These are phyloP conservation scores for Fundulus diaphanus DNA, from an alignment of 2,797 vertebrate species.

Conservation along the genomic window DNA sequence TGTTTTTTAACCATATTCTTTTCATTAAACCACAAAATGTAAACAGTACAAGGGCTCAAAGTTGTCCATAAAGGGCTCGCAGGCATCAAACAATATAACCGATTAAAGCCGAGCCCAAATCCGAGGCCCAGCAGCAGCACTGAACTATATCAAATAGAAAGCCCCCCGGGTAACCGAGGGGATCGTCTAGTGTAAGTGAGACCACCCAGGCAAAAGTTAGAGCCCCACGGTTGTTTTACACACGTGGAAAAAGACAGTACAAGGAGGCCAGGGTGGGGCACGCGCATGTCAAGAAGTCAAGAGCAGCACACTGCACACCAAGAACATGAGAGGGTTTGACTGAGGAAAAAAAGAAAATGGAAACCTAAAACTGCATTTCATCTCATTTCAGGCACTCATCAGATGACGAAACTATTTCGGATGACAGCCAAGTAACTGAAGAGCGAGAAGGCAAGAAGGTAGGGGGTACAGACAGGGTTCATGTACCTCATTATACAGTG, in stretches of 20 bases:
- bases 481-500: slow-evolving; percentile 79
- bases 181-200: slow-evolving; percentile 55
- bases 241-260: slow-evolving; percentile 48
- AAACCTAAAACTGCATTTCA: slow-evolving; percentile 69
- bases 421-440: slow-evolving; percentile 68
- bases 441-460: slow-evolving; percentile 40
- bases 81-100: slow-evolving; percentile 30
- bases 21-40: neutral
- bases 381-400: slow-evolving; percentile 73
- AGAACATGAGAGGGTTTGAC: slow-evolving; percentile 30
- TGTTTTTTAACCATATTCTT: neutral
- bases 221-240: slow-evolving; percentile 68
- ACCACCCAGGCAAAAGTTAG: slow-evolving; percentile 76
- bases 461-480: slow-evolving; percentile 53
- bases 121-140: slow-evolving; percentile 44
- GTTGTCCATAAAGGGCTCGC: slow-evolving; percentile 17
- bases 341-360: slow-evolving; percentile 32
- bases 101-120: slow-evolving; percentile 27
- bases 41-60: neutral
- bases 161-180: slow-evolving; percentile 46
- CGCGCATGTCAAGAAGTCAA: slow-evolving; percentile 68
- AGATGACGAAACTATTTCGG: slow-evolving; percentile 81
- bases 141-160: slow-evolving; percentile 64
- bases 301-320: slow-evolving; percentile 51
- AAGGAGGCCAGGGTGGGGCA: slow-evolving; percentile 43